Conservation (phyloP, 2,888 invertebrate species). For the Drosophila demipolita region DNA sequence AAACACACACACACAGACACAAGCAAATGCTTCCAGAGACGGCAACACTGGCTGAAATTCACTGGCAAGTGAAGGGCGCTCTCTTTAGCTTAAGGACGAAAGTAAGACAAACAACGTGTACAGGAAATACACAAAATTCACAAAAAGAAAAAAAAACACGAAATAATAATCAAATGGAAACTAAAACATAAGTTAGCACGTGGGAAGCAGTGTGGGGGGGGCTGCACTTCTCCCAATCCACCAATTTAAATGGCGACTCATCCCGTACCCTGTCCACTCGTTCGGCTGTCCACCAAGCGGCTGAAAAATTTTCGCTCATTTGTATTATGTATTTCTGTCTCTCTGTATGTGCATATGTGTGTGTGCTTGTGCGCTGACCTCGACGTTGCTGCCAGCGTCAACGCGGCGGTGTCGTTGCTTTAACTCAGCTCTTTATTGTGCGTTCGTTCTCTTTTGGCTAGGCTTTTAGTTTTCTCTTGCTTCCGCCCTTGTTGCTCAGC, state of each 20-base stretch:
- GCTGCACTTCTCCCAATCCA: background rate
- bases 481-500: slow-evolving; percentile 72
- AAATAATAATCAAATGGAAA: slow-evolving; percentile 58
- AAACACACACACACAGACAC: slow-evolving; percentile 47
- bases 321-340: slow-evolving; percentile 62
- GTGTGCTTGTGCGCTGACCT: slow-evolving; percentile 45
- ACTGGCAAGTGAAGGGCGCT: slow-evolving; percentile 68
- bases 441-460: slow-evolving; percentile 57
- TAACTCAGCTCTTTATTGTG: slow-evolving; percentile 54
- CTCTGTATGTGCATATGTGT: slow-evolving; percentile 14
- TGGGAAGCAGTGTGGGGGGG: slow-evolving; percentile 13
- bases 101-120: slow-evolving; percentile 38
- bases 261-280: background rate
- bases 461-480: slow-evolving; percentile 63
- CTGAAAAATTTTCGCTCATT: slow-evolving; percentile 66
- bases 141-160: slow-evolving; percentile 6
- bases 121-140: slow-evolving; percentile 35
- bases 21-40: slow-evolving; percentile 31
- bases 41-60: slow-evolving; percentile 33
- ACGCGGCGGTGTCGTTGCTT: slow-evolving; percentile 29
- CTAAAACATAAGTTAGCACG: slow-evolving; percentile 43
- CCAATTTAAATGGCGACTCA: slow-evolving; percentile 43
- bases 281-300: slow-evolving; percentile 44
- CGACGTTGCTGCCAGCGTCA: slow-evolving; percentile 55
- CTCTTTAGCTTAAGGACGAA: slow-evolving; percentile 55